Base-by-base conservation (phyloP, 2,888 invertebrate species). In the Bugulina stolonifera region DNA sequence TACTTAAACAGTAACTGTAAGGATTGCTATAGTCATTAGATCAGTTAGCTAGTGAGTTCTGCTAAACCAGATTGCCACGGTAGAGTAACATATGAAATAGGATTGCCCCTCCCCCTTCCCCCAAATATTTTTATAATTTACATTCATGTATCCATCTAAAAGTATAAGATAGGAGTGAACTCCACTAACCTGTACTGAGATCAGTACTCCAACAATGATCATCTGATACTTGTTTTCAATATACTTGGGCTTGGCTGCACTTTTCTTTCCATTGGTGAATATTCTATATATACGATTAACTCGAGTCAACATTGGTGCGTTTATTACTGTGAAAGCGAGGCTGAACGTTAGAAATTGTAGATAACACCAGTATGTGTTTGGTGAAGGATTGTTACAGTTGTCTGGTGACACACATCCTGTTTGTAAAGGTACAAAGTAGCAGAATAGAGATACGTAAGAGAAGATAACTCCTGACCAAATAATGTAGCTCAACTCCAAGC, bases 271-370 rank as follows among this genome's bases (percentile, higher is more conserved):
- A 10, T 74, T 71, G 14, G 69, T 71, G 73, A 79, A 79, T 55
- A 80, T 79, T 27, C 79, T 73, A 72, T 77, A 78, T 55, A 80
- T 77, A 0, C 79, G 73, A 69, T 76, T 75, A 14, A 77, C 78
- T 72, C 78, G 78, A 10, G 77, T 75, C 52, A 77, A 58, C 64
- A 79, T 73, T 0, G 79, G 76, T 0, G 76, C 76, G 71, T 77
- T 78, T 10, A 75, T 73, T 32, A 76, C 29, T 14, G 77, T 73
- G 64, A 79, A 76, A 69, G 75, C 74, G 32, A 79, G 69, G 69
- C 77, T 75, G 71, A 79, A 78, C 5, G 73, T 73, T n/a, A 76
- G n/a, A 69, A 74, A 73, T 5, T 73, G 71, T 3, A 75, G 29
- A 27, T 71, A 74, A 27, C 79, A 79, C 22, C 73, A 57, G 10